phyloP scores from a whole-genome alignment of 35 echinoderm and acorn worm genomes.

The Anneissia japonica region DNA sequence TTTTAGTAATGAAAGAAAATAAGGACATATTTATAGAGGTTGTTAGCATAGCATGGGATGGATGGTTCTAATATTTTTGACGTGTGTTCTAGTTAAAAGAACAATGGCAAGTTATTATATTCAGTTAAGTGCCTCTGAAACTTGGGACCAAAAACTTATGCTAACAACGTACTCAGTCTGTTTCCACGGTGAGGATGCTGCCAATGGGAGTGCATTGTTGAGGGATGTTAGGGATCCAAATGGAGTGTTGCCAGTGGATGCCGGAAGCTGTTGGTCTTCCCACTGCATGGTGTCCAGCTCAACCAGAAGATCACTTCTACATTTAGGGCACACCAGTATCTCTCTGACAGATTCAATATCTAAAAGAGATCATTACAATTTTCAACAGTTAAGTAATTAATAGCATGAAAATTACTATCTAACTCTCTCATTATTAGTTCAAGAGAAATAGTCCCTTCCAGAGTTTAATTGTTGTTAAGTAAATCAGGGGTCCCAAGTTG shows the following conservation, averaged over 20 bases:
- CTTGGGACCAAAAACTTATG: too few species aligned
- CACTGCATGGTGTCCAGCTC: conserved; percentile 49
- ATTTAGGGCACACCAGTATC: conserved; percentile 63
- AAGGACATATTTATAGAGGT: too few species aligned
- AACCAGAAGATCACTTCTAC: conserved; percentile 61
- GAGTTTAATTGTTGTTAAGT: too few species aligned
- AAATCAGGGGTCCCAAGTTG: too few species aligned
- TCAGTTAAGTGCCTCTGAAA: too few species aligned
- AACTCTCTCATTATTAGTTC: neutral
- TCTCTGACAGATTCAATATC: conserved; percentile 45
- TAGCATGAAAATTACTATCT: neutral
- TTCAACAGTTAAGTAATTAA: neutral
- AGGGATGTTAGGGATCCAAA: conserved; percentile 63
- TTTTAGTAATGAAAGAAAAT: too few species aligned
- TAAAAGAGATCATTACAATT: neutral
- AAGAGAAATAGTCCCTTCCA: too few species aligned
- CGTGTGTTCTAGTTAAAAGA: too few species aligned
- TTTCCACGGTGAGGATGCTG: conserved; percentile 97
- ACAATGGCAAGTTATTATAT: too few species aligned
- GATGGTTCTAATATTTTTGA: too few species aligned
- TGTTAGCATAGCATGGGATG: too few species aligned
- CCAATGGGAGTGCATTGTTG: conserved; percentile 42
- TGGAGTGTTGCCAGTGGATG: conserved; percentile 20
- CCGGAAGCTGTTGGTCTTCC: neutral
- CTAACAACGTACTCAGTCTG: neutral